Evolutionary conservation across 2,113 vertebrate genomes (phyloP).

Genomic region (Otis tarda): DNA sequence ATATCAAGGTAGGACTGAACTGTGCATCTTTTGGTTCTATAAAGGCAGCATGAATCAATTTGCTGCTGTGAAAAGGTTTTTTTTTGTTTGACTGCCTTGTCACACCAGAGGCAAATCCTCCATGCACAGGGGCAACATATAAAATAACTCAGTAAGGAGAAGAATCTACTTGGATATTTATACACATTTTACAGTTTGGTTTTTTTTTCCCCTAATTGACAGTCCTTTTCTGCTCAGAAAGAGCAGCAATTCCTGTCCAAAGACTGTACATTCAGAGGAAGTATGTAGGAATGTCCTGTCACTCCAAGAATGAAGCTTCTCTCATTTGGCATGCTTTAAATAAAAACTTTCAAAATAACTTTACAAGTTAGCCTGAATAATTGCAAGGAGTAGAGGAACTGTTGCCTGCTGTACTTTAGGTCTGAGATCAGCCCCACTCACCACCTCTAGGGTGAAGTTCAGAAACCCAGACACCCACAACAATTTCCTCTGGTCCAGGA

Average conservation of each 20-base stretch:
- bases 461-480: not conserved
- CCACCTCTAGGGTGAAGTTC: not conserved
- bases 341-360: not conserved
- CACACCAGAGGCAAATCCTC: not conserved
- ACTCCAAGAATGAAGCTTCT: not conserved
- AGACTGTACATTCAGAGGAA: not conserved
- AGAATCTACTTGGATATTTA: not conserved
- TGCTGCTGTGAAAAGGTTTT: not conserved
- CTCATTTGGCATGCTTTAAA: not conserved
- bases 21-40: too few relatives aligned
- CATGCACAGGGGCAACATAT: not conserved
- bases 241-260: not conserved
- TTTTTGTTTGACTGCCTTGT: not conserved
- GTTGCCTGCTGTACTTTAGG: not conserved
- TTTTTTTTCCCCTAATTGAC: accelerated
- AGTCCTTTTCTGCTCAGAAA: not conserved
- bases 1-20: too few relatives aligned
- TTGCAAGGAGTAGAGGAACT: not conserved
- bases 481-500: not conserved
- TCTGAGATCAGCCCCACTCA: not conserved
- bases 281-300: not conserved
- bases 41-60: too few relatives aligned
- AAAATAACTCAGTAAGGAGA: not conserved
- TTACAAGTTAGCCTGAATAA: not conserved
- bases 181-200: not conserved